phyloP scores from a whole-genome alignment of 2,888 invertebrate species.

The Scrobipalpa costella region DNA sequence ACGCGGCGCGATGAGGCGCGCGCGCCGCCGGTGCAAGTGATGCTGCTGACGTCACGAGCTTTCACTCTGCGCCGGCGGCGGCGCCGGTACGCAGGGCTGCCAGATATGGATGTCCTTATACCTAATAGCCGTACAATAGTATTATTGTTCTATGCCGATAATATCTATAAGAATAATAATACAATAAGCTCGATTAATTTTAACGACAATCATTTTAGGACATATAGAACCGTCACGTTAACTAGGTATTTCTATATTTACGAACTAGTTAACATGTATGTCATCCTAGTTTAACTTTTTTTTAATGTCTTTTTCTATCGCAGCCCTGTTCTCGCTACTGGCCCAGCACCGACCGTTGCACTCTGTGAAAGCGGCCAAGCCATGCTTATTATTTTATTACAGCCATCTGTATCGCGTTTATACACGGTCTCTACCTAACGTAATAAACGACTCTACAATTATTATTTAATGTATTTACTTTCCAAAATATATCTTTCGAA shows the following conservation, averaged over 20 bases:
- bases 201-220: too few relatives aligned
- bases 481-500: too few relatives aligned
- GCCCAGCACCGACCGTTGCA: conserved; percentile 46
- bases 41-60: conserved; percentile 71
- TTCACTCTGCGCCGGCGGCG: conserved; percentile 55
- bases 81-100: conserved; percentile 8
- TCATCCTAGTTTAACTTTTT: too few relatives aligned
- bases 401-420: neutral
- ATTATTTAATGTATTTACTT: too few relatives aligned
- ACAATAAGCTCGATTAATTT: too few relatives aligned
- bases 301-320: too few relatives aligned
- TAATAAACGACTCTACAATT: neutral
- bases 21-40: conserved; percentile 48
- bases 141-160: neutral
- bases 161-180: too few relatives aligned
- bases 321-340: conserved; percentile 6
- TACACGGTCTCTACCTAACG: neutral
- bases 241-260: too few relatives aligned
- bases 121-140: neutral
- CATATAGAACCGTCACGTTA: too few relatives aligned
- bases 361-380: conserved; percentile 63
- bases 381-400: conserved; percentile 44
- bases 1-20: too few relatives aligned
- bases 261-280: too few relatives aligned
- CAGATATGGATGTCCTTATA: neutral